Percentiles rank a stretch among this genome's conserved stretches.
Conservation (phyloP, 2,888 invertebrate genomes). For the Phalangium opilio region DNA sequence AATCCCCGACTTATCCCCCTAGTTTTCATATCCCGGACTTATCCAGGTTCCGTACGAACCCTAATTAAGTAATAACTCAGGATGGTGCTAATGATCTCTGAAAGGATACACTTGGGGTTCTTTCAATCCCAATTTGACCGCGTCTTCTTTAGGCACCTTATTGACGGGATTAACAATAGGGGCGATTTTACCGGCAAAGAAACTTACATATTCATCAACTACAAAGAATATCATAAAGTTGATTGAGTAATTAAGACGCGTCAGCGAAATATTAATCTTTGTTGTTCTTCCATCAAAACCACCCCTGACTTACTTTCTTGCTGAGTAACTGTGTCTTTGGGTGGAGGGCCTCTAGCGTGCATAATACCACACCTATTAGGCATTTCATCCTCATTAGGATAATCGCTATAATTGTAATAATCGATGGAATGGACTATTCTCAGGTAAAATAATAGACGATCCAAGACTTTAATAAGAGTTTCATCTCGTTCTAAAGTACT, state of each 20-base stretch:
- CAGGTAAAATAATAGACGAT: constrained; percentile 75
- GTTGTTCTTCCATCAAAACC: background rate
- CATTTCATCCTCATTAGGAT: constrained; percentile 99
- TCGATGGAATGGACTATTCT: constrained; percentile 96
- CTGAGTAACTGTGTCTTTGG: constrained; percentile 49
- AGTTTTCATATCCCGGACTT: too few species aligned
- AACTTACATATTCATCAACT: constrained; percentile 36
- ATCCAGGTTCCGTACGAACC: too few species aligned
- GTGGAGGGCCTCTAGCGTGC: constrained; percentile 82
- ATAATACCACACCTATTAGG: constrained; percentile 97
- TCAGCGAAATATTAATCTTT: background rate
- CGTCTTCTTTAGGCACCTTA: constrained; percentile 54
- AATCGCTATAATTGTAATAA: constrained; percentile 97
- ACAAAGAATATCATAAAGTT: constrained; percentile 17
- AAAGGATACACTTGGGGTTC: constrained; percentile 43
- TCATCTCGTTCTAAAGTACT: constrained; percentile 50
- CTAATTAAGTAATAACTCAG: too few species aligned
- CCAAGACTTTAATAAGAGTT: constrained; percentile 47
- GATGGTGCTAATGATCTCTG: background rate
- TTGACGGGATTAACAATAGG: constrained; percentile 67
- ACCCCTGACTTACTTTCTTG: constrained; percentile 32
- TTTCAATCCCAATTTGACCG: constrained; percentile 69
- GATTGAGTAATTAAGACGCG: too few species aligned
- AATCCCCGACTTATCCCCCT: too few species aligned
- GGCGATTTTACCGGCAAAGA: constrained; percentile 80